These are phyloP conservation scores for Micromys minutus DNA, from an alignment of 2,113 vertebrate species.

Conservation along the genomic window DNA sequence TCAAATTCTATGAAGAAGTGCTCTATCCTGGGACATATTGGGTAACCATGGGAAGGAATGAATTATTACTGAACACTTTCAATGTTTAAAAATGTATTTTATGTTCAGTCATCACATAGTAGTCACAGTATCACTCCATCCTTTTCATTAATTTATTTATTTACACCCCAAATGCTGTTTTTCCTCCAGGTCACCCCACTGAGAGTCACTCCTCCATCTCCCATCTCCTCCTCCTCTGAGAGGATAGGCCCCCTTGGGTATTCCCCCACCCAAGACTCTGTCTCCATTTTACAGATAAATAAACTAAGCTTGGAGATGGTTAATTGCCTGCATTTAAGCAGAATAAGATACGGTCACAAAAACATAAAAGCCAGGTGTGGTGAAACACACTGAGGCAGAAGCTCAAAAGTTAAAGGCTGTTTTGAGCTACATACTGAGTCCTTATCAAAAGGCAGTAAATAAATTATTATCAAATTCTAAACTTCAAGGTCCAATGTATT, in stretches of 20 bases:
- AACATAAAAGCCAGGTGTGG: background rate
- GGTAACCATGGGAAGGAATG: background rate
- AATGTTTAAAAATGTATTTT: background rate
- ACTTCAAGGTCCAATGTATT: conserved; percentile 14
- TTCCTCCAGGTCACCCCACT: too few species aligned
- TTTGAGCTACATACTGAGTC: background rate
- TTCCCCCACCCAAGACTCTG: too few species aligned
- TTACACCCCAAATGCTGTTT: too few species aligned
- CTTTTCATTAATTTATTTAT: background rate
- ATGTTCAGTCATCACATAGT: background rate
- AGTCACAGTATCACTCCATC: background rate
- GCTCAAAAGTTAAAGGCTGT: background rate
- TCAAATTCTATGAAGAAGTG: background rate
- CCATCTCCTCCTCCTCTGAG: too few species aligned
- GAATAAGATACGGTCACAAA: background rate
- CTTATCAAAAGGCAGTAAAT: background rate
- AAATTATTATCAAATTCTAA: background rate
- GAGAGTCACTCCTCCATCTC: too few species aligned
- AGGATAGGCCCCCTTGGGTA: too few species aligned
- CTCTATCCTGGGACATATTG: background rate
- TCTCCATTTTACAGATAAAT: background rate
- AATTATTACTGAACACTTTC: background rate
- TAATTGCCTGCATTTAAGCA: conserved; percentile 40
- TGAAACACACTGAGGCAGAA: background rate
- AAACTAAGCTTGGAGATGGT: conserved; percentile 6